Evolutionary conservation across 2,888 invertebrate species (phyloP).

Genomic region (Crioceris asparagi): DNA sequence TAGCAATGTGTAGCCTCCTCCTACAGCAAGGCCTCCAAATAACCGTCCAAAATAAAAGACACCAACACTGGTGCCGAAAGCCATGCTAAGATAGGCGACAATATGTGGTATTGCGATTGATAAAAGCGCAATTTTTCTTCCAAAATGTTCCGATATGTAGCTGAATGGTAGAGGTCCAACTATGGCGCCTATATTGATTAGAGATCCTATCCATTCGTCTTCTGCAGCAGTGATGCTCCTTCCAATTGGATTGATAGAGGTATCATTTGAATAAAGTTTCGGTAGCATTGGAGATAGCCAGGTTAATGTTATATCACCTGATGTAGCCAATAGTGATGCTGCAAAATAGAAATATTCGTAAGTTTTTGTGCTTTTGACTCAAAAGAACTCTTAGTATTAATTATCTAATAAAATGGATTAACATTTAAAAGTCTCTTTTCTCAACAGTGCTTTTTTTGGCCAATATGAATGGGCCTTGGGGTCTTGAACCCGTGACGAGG

Average conservation of each 20-base stretch:
- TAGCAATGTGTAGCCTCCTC: conserved; percentile 58
- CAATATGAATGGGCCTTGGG: too few relatives aligned
- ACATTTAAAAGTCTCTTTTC: too few relatives aligned
- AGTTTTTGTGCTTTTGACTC: too few relatives aligned
- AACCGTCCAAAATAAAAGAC: conserved; percentile 36
- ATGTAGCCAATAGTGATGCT: conserved; percentile 26
- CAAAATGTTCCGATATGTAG: conserved; percentile 50
- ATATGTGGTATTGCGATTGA: conserved; percentile 33
- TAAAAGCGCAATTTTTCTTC: conserved; percentile 56
- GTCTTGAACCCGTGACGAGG: too few relatives aligned
- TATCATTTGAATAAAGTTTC: conserved; percentile 25
- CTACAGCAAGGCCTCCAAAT: conserved; percentile 52
- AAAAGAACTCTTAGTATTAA: too few relatives aligned
- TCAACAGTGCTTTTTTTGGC: too few relatives aligned
- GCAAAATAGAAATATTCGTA: too few relatives aligned
- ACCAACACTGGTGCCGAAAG: conserved; percentile 20
- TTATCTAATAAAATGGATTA: too few relatives aligned
- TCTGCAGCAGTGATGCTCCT: conserved; percentile 31
- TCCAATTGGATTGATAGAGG: conserved; percentile 31
- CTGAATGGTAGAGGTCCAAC: conserved; percentile 59
- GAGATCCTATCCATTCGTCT: conserved; percentile 43
- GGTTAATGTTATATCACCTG: conserved; percentile 25
- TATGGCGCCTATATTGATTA: conserved; percentile 41
- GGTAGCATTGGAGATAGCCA: conserved; percentile 27
- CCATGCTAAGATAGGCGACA: conserved; percentile 20